A percentile compares a stretch with the other conserved stretches of the same genome.
These are phyloP conservation scores for Hoplostethus mediterraneus DNA, from an alignment of 2,797 vertebrate genomes.

Conservation along the genomic window DNA sequence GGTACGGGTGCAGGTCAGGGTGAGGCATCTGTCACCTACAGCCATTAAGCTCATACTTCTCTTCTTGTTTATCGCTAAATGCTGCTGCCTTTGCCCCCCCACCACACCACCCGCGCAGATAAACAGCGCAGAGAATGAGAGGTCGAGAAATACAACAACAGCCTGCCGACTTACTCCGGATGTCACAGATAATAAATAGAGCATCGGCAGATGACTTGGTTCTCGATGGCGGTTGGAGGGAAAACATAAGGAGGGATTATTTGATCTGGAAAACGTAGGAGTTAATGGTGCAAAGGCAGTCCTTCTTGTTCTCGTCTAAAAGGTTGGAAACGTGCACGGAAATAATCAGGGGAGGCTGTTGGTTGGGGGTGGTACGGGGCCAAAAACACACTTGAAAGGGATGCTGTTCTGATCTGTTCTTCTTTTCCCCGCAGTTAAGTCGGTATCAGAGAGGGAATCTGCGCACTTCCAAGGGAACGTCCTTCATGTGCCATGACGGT, in stretches of 20 bases:
- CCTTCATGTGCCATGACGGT: constrained; percentile 54
- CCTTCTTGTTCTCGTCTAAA: constrained; percentile 10
- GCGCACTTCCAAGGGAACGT: constrained; percentile 32
- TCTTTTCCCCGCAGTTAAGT: constrained; percentile 11
- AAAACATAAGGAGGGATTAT: constrained; percentile 1
- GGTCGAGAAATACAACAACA: no score
- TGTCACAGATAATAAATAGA: constrained; percentile 46
- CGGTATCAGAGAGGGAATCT: constrained; percentile 56
- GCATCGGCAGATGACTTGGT: constrained; percentile 49
- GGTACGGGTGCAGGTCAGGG: constrained; percentile 39
- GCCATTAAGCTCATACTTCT: constrained; percentile 51
- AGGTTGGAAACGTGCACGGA: not conserved
- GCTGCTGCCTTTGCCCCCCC: not conserved
- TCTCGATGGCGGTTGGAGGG: constrained; percentile 9
- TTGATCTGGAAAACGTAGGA: constrained; percentile 33
- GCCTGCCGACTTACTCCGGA: constrained; percentile 35
- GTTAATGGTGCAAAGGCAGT: constrained; percentile 16
- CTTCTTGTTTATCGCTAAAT: constrained; percentile 28
- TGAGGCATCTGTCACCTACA: constrained; percentile 33
- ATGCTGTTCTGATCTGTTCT: constrained; percentile 13
- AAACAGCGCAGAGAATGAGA: constrained; percentile 6
- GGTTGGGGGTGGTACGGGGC: constrained; percentile 1
- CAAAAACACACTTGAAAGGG: constrained; percentile 58
- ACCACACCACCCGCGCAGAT: not conserved
- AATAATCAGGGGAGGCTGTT: not conserved